Base-by-base conservation (phyloP, 2,797 vertebrate species). In the Xerus rutilus region DNA sequence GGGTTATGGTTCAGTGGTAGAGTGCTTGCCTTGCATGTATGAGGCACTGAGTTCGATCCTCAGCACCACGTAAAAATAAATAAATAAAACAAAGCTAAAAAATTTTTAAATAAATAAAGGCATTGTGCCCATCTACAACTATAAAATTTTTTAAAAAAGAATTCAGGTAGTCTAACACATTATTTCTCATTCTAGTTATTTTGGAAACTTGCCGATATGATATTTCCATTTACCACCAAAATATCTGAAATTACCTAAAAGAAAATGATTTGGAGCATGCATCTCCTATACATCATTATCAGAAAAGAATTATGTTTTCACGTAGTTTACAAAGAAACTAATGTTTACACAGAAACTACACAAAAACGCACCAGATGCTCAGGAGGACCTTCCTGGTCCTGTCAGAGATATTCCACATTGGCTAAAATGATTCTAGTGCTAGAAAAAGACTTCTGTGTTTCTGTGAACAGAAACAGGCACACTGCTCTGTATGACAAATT, bases 401-500 rank as follows among this genome's bases (percentile, higher is more conserved):
- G 39, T 35, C 18, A 70, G 35, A 93, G 69, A 88, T 28, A 54
- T 4, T 83, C 35, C 15, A 59, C 20, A 1, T 25, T 3, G 32
- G 49, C 32, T 65, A 57, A 65, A 72, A 43, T 52, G 3, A 77
- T 54, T 28, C 70, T 59, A 30, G 7, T 35, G 28, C 73, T 62
- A 18, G 67, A 76, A 89, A 96, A 83, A 86, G 52, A 79, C 49
- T 21, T 73, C 20, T 28, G 5, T 30, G 76, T 57, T 86, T 84
- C 39, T 67, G 23, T 7, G 45, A 87, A 57, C 6, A 72, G 65
- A 95, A 93, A 86, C 13, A 67, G 49, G 45, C 49, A 23, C 18
- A 7, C 32, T 43, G 20, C 74, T 96, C 96, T 92, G 91, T 64
- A n/a, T 64, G 91, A 90, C 64, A 97, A 97, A 92, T 96, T 79